Base-by-base conservation (phyloP, 2,888 invertebrate species). In the Seira ritae region DNA sequence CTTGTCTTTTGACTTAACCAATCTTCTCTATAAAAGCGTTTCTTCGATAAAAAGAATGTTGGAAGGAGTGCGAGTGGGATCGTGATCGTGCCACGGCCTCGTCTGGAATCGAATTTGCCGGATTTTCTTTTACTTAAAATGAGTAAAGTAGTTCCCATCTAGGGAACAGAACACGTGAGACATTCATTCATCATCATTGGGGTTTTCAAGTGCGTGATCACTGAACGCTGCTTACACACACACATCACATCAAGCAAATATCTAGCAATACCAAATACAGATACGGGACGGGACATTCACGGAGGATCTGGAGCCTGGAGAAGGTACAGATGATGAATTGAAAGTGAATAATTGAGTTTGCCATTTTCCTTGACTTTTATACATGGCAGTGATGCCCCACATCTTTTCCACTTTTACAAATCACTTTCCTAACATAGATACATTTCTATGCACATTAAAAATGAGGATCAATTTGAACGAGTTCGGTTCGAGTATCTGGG, bases 271-370 rank as follows among this genome's bases (percentile, higher is more conserved):
- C n/a, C n/a, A n/a, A n/a, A n/a, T n/a, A n/a, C n/a, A n/a, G n/a
- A n/a, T n/a, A n/a, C n/a, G n/a, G n/a, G n/a, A n/a, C n/a, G n/a
- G 67, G 50, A 72, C 76, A 60, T 76, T 71, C 69, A 65, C 62
- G 77, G 62, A 66, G 31, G 24, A 31, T 69, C 12, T 67, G 74
- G 72, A n/a, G n/a, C n/a, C n/a, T n/a, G n/a, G n/a, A n/a, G n/a
- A n/a, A n/a, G n/a, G n/a, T n/a, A n/a, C n/a, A n/a, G n/a, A n/a
- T n/a, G n/a, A n/a, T n/a, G n/a, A n/a, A n/a, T n/a, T 76, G 71
- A 62, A 69, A 65, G 70, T 81, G 81, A 81, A 71, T 81, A 71
- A 66, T 75, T 80, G 42, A 70, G 68, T 50, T 31, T 68, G 10
- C 37, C 31, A 80, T 62, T 68, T 80, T 42, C 10, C n/a, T 17